phyloP scores from a whole-genome alignment of 2,797 vertebrate species.

The Babyrousa celebensis region DNA sequence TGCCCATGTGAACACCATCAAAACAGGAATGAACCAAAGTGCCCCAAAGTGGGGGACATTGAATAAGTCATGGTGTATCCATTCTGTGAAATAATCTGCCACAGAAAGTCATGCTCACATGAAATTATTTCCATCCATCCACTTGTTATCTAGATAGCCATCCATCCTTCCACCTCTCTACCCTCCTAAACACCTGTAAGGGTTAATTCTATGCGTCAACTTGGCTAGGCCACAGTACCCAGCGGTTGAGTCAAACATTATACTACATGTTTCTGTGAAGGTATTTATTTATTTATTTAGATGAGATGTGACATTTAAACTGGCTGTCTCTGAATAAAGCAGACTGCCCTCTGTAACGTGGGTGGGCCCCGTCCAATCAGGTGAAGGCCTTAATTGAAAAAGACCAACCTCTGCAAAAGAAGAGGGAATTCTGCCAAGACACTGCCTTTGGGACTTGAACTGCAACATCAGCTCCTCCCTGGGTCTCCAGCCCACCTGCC shows the following conservation, averaged over 20 bases:
- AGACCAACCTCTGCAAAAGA: not conserved
- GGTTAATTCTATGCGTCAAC: not conserved
- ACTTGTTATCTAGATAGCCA: not conserved
- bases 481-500: not conserved
- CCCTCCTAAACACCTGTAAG: not conserved
- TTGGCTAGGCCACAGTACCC: too few species aligned
- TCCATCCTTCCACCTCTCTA: not conserved
- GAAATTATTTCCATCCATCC: not conserved
- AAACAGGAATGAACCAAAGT: not conserved
- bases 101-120: not conserved
- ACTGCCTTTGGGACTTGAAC: too few species aligned
- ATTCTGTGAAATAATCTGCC: not conserved
- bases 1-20: rapidly evolving
- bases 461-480: not conserved
- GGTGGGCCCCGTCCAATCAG: not conserved
- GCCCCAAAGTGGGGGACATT: rapidly evolving
- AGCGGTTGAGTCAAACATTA: not conserved
- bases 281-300: not conserved
- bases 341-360: not conserved
- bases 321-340: not conserved
- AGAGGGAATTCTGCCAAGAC: not conserved
- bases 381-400: not conserved
- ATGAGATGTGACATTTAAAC: not conserved
- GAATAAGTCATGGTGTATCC: rapidly evolving
- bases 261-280: slow-evolving; percentile 20